A percentile compares a stretch with the other conserved stretches of the same genome.
Evolutionary conservation across 2,797 vertebrate genomes (phyloP).

Genomic region (Muraenolepis orangiensis): DNA sequence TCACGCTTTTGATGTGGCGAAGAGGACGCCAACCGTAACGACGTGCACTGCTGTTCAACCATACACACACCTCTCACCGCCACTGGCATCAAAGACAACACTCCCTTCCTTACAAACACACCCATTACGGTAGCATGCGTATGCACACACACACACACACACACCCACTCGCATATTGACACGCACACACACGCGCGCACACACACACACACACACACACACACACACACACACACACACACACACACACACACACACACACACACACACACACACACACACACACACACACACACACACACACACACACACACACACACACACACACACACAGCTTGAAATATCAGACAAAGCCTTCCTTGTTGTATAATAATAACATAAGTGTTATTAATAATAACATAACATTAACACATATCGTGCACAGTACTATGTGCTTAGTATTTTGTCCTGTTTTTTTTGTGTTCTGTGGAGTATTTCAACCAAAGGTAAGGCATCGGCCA

Average conservation of each 20-base stretch:
- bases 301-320: conserved; percentile 27
- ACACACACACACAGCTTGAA: conserved; percentile 69
- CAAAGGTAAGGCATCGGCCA: not conserved
- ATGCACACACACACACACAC: not conserved
- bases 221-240: conserved; percentile 4
- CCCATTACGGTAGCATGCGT: not conserved
- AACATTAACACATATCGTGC: not conserved
- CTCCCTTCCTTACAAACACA: not conserved
- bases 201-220: conserved; percentile 55
- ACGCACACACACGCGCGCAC: not conserved
- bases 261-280: conserved; percentile 1
- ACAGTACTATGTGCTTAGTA: not conserved
- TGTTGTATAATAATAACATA: not conserved
- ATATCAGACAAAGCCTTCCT: conserved; percentile 13
- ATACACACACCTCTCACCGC: not conserved
- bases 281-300: conserved; percentile 4
- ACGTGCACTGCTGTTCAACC: not conserved
- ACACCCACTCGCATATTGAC: not conserved
- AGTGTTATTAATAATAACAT: not conserved
- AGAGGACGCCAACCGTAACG: conserved; percentile 3
- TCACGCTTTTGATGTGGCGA: not conserved
- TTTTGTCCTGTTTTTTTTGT: not conserved
- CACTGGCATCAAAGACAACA: not conserved
- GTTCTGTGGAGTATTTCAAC: not conserved
- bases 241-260: not conserved